These are phyloP conservation scores for Melanotaenia duboulayi DNA, from an alignment of 2,113 vertebrate genomes.

Conservation along the genomic window DNA sequence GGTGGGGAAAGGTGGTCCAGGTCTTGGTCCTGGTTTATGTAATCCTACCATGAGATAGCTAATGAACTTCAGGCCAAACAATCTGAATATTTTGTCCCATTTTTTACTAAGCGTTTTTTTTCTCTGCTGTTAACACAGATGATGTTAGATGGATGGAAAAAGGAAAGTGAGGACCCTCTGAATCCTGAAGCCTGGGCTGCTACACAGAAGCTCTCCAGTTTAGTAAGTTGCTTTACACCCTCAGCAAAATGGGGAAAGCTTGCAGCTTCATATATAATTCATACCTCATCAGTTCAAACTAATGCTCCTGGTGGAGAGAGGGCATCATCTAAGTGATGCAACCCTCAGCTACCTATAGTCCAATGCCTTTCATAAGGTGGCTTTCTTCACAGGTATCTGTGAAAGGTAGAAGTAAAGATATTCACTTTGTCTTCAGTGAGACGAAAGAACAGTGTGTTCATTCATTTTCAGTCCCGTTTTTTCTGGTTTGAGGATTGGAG, in stretches of 20 bases:
- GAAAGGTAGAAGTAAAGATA: not conserved
- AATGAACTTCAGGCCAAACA: no score
- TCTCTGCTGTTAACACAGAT: conserved; percentile 63
- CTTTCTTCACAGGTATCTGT: not conserved
- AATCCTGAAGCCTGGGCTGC: conserved; percentile 77
- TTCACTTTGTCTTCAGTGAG: not conserved
- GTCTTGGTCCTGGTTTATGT: no score
- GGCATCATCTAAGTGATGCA: conserved; percentile 4
- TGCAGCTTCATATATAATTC: conserved; percentile 62
- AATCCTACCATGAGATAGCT: no score
- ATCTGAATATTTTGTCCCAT: no score
- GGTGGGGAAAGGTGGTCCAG: no score
- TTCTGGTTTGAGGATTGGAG: conserved; percentile 36
- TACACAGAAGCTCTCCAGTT: conserved; percentile 78
- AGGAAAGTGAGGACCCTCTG: conserved; percentile 74
- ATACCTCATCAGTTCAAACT: conserved; percentile 53
- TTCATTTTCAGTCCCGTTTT: not conserved
- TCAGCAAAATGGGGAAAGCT: conserved; percentile 33
- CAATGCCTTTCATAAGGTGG: not conserved
- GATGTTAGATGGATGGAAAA: conserved; percentile 67
- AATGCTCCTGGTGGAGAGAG: conserved; percentile 7
- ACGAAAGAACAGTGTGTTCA: not conserved
- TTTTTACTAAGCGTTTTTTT: not conserved
- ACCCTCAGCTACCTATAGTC: conserved; percentile 9
- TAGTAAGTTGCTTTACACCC: conserved; percentile 68